Evolutionary conservation across 2,113 vertebrate species (phyloP).

Genomic region (Mandrillus leucophaeus): DNA sequence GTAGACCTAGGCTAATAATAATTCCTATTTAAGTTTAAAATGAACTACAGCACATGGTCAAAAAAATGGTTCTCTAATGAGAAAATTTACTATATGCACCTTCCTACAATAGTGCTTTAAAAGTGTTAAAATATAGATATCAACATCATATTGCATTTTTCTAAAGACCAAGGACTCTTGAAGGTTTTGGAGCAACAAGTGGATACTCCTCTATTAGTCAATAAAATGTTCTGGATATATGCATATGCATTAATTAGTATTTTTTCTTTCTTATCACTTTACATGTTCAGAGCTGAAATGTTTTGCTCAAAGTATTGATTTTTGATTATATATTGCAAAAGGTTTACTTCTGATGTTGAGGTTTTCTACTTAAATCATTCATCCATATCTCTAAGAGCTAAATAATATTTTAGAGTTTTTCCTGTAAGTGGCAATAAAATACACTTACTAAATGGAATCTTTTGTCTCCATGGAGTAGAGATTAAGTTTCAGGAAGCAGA

Average conservation of each 20-base stretch:
- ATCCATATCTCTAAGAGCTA: background rate
- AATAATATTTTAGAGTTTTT: constrained; percentile 39
- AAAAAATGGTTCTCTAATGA: background rate
- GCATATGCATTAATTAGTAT: constrained; percentile 3
- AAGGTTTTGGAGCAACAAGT: constrained; percentile 26
- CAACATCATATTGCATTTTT: background rate
- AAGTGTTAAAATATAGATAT: background rate
- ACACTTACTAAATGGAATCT: constrained; percentile 32
- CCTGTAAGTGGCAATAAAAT: constrained; percentile 8
- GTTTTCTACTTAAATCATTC: constrained; percentile 25
- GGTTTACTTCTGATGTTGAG: constrained; percentile 23
- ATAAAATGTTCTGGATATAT: constrained; percentile 9
- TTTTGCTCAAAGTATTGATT: constrained; percentile 51
- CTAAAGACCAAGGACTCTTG: background rate
- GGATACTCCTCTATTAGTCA: background rate
- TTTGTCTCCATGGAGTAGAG: background rate
- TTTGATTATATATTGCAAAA: constrained; percentile 39
- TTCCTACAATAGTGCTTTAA: background rate
- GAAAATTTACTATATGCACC: background rate
- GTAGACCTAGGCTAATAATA: background rate
- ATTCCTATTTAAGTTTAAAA: constrained; percentile 4
- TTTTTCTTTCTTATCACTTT: constrained; percentile 33
- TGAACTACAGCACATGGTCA: background rate
- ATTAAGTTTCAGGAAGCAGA: constrained; percentile 22
- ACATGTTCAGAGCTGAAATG: background rate